Percentiles rank a stretch among this genome's conserved stretches.
These are phyloP conservation scores for Caenorhabditis japonica DNA, from an alignment of 2,888 invertebrate genomes.

Conservation along the genomic window DNA sequence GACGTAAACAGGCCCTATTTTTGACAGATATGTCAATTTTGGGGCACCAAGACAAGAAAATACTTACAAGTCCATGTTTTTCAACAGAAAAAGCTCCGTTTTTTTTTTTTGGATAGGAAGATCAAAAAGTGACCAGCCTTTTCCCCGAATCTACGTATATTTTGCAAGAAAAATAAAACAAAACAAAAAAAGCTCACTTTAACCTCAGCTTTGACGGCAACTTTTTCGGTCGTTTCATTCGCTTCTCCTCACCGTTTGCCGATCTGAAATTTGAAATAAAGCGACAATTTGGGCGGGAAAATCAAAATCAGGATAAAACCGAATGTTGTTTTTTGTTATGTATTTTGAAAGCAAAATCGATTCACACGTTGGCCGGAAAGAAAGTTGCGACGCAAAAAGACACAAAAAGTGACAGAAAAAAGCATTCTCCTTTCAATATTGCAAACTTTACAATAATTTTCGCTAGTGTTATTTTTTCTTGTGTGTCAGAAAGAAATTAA, in stretches of 20 bases:
- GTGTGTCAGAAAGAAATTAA: not conserved
- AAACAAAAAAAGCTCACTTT: constrained; percentile 39
- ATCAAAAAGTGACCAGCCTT: too few relatives aligned
- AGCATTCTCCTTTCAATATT: not conserved
- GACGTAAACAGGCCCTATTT: too few relatives aligned
- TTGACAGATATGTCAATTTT: too few relatives aligned
- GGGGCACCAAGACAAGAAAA: too few relatives aligned
- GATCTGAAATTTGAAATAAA: constrained; percentile 16
- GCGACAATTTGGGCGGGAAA: not conserved
- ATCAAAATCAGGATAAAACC: not conserved
- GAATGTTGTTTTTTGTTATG: not conserved
- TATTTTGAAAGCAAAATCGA: constrained; percentile 1
- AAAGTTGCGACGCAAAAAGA: not conserved
- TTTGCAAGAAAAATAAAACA: too few relatives aligned
- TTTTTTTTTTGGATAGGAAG: too few relatives aligned
- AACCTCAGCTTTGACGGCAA: constrained; percentile 37
- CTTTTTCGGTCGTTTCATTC: constrained; percentile 46
- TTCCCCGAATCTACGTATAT: too few relatives aligned
- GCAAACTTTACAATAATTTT: not conserved
- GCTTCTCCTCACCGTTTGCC: constrained; percentile 27
- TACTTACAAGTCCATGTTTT: too few relatives aligned
- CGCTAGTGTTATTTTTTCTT: not conserved
- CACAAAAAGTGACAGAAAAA: not conserved
- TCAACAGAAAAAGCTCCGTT: too few relatives aligned
- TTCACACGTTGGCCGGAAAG: not conserved